Conservation (phyloP, 2,888 invertebrate genomes). For the Leucoma salicis region DNA sequence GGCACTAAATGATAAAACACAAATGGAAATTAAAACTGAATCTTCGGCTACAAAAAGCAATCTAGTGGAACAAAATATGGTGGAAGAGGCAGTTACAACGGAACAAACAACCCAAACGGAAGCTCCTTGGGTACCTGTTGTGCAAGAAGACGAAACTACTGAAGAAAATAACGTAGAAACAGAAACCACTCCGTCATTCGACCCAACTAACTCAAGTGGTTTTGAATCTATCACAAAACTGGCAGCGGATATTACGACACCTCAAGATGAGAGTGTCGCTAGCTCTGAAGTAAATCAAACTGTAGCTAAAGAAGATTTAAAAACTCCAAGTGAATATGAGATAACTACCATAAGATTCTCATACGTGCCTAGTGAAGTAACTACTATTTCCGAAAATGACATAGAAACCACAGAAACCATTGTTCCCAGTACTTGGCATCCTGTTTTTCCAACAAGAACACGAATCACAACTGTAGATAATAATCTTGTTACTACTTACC, state of each 20-base stretch:
- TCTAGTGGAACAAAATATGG: slow-evolving; percentile 55
- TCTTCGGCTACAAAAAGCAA: slow-evolving; percentile 60
- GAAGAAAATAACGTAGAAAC: slow-evolving; percentile 40
- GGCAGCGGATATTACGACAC: slow-evolving; percentile 68
- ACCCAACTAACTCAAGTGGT: slow-evolving; percentile 59
- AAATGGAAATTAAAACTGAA: slow-evolving; percentile 55
- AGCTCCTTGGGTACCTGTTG: slow-evolving; percentile 52
- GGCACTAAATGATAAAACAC: slow-evolving; percentile 36
- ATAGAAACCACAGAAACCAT: slow-evolving; percentile 26
- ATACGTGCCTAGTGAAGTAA: slow-evolving; percentile 60
- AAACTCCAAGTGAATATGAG: slow-evolving; percentile 62
- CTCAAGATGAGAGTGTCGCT: slow-evolving; percentile 57
- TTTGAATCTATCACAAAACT: slow-evolving; percentile 79
- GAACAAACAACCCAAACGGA: slow-evolving; percentile 35
- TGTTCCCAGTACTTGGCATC: slow-evolving; percentile 54
- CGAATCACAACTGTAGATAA: slow-evolving; percentile 50
- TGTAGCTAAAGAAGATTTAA: slow-evolving; percentile 37
- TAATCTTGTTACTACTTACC: slow-evolving; percentile 65
- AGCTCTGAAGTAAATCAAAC: slow-evolving; percentile 51
- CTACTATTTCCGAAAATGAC: slow-evolving; percentile 20
- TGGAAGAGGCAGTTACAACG: slow-evolving; percentile 30
- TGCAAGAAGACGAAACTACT: slow-evolving; percentile 40
- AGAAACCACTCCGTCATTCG: slow-evolving; percentile 56
- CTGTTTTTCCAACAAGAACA: slow-evolving; percentile 56
- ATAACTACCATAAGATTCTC: slow-evolving; percentile 74